Conservation (phyloP, 2,113 vertebrate species). For the Aegotheles bennettii region DNA sequence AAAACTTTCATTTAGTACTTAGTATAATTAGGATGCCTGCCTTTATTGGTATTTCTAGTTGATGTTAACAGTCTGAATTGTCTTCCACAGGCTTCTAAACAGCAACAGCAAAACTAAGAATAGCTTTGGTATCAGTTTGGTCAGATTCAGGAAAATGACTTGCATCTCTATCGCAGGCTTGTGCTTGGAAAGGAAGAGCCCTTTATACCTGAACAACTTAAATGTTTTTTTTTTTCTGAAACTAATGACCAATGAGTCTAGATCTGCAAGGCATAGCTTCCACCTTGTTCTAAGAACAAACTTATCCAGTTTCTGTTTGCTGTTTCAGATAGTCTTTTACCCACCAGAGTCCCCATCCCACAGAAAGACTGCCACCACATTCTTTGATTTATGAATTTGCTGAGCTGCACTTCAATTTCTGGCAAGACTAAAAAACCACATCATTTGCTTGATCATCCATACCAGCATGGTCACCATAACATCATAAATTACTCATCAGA, state of each 20-base stretch:
- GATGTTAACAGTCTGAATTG: not conserved
- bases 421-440: not conserved
- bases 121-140: not conserved
- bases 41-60: not conserved
- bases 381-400: not conserved
- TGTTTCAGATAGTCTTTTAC: not conserved
- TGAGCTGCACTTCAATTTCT: not conserved
- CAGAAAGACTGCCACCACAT: not conserved
- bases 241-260: accelerated
- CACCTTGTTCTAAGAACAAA: not conserved
- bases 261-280: not conserved
- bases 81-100: not conserved
- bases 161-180: not conserved
- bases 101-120: not conserved
- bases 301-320: not conserved
- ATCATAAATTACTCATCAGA: not conserved
- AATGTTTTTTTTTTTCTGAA: not conserved
- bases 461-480: not conserved
- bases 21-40: not conserved
- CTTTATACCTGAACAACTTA: not conserved
- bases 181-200: not conserved
- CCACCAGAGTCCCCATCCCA: not conserved
- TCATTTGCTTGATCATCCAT: not conserved
- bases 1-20: not conserved
- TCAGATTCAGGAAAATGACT: not conserved